Conservation (phyloP, 1,140 invertebrate species). For the Holotrichia oblita region DNA sequence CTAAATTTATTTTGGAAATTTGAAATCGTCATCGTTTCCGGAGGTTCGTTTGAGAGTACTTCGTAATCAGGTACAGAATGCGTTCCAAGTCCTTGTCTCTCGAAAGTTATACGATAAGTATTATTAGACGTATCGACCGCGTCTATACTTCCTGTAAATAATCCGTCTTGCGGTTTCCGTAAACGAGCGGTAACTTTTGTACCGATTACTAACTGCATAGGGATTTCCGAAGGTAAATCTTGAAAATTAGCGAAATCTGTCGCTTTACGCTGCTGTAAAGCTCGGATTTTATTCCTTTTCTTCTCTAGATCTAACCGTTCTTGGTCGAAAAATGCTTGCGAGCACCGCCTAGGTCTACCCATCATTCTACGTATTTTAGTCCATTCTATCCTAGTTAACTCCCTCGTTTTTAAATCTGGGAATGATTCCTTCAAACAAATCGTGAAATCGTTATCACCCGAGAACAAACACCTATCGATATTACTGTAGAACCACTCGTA, state of each 20-base stretch:
- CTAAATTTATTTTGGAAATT: constrained; percentile 86
- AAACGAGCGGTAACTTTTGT: constrained; percentile 94
- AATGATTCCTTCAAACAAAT: constrained; percentile 94
- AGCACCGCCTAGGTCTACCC: constrained; percentile 95
- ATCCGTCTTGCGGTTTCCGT: constrained; percentile 93
- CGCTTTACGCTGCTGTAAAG: constrained; percentile 93
- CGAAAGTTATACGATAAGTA: constrained; percentile 97
- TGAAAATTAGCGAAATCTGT: constrained; percentile 81
- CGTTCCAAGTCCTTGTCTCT: constrained; percentile 90
- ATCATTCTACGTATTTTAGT: constrained; percentile 94
- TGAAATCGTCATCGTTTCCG: constrained; percentile 89
- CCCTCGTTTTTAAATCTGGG: constrained; percentile 88
- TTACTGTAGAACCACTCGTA: constrained; percentile 99
- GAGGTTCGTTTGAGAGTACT: constrained; percentile 91
- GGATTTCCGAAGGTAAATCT: constrained; percentile 96
- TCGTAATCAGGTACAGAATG: constrained; percentile 97
- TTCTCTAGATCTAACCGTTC: constrained; percentile 90
- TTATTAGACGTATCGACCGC: constrained; percentile 97
- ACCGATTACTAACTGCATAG: constrained; percentile 94
- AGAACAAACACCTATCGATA: constrained; percentile 93
- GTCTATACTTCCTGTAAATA: constrained; percentile 96
- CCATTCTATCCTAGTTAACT: constrained; percentile 93
- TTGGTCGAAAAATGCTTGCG: constrained; percentile 95
- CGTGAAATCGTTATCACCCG: constrained; percentile 97
- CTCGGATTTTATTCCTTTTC: constrained; percentile 91